phyloP scores from a whole-genome alignment of 1,140 invertebrate species.

The Gryon sp. region DNA sequence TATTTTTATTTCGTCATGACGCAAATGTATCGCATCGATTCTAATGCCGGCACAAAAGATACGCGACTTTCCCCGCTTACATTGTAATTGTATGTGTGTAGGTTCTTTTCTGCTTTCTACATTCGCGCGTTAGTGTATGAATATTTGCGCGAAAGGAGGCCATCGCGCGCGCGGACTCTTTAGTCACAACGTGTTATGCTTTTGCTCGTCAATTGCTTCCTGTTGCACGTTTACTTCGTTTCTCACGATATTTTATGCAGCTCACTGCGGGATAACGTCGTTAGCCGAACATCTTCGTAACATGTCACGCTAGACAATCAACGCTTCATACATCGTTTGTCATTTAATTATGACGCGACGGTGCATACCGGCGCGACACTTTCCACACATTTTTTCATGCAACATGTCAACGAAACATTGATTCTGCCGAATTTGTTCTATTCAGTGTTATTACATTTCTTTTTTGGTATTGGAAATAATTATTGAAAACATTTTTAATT shows the following conservation, averaged over 20 bases:
- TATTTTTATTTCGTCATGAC: conserved; percentile 65
- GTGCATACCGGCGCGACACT: neutral
- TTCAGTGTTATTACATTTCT: too few relatives aligned
- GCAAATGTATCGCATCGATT: conserved; percentile 67
- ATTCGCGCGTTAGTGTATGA: conserved; percentile 49
- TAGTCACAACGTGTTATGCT: conserved; percentile 62
- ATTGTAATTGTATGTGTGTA: too few relatives aligned
- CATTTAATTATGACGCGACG: conserved; percentile 33
- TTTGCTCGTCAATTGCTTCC: conserved; percentile 63
- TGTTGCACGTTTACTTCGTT: conserved; percentile 52
- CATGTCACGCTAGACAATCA: conserved; percentile 31
- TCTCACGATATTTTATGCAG: conserved; percentile 53
- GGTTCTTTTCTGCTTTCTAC: conserved; percentile 55
- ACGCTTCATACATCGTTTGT: conserved; percentile 26
- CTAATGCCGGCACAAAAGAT: conserved; percentile 65
- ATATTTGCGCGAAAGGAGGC: conserved; percentile 59
- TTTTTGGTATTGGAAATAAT: too few relatives aligned
- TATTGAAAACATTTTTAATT: too few relatives aligned
- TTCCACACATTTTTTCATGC: neutral
- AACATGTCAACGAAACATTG: too few relatives aligned
- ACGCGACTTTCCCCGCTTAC: conserved; percentile 57
- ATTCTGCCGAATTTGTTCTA: too few relatives aligned
- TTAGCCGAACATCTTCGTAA: conserved; percentile 41
- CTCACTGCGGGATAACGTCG: conserved; percentile 39
- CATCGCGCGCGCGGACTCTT: conserved; percentile 45